Evolutionary conservation across 2,113 vertebrate species (phyloP).

Genomic region (Vireo altiloquus): DNA sequence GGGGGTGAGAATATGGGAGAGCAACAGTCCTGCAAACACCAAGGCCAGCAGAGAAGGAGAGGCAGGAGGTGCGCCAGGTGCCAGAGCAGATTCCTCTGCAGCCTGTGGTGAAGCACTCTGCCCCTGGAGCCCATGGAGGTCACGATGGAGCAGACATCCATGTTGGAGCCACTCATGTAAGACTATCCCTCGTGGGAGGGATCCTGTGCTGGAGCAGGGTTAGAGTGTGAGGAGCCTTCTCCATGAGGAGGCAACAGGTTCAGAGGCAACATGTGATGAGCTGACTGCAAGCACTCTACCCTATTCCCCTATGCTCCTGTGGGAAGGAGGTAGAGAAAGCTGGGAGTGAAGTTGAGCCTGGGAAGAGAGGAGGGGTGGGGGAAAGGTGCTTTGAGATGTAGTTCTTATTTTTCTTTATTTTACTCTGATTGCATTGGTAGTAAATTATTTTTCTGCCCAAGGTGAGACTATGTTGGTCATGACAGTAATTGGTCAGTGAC

Average conservation of each 20-base stretch:
- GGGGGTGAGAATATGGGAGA: background rate
- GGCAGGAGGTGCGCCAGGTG: background rate
- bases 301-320: background rate
- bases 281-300: too few relatives aligned
- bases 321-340: background rate
- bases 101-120: fast-evolving
- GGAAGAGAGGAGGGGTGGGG: background rate
- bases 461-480: background rate
- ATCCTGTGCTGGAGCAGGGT: background rate
- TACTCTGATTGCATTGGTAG: background rate
- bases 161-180: background rate
- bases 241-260: background rate
- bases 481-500: background rate
- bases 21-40: background rate
- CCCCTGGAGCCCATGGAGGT: background rate
- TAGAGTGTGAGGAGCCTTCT: background rate
- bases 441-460: background rate
- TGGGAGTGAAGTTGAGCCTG: background rate
- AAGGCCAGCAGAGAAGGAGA: background rate
- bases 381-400: background rate
- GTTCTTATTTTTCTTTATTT: background rate
- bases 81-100: background rate
- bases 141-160: fast-evolving
- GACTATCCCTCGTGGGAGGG: fast-evolving
- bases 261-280: background rate